Evolutionary conservation across 2,113 vertebrate species (phyloP).

Genomic region (human (Homo sapiens)): DNA sequence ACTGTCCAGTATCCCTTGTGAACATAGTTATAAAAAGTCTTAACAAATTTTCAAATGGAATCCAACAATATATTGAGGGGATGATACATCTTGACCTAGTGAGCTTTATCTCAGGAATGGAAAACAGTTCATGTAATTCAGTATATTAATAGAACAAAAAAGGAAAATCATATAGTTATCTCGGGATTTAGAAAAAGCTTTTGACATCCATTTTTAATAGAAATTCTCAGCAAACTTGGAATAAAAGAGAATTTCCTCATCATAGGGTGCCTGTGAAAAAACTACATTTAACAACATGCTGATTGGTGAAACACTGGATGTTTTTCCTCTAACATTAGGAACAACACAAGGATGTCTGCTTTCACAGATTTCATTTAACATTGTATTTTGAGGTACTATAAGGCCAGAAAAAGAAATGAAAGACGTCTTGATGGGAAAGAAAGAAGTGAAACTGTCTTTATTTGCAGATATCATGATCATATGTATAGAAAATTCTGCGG

Average conservation of each 20-base stretch:
- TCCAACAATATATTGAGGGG: background rate
- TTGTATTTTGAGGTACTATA: background rate
- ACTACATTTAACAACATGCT: background rate
- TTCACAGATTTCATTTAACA: background rate
- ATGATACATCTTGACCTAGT: background rate
- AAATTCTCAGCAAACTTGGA: background rate
- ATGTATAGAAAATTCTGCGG: background rate
- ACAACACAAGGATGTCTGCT: background rate
- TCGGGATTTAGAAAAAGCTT: background rate
- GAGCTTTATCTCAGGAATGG: constrained; percentile 22
- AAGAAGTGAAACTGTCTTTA: background rate
- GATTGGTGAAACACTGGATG: background rate
- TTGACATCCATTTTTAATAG: background rate
- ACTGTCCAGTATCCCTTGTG: background rate
- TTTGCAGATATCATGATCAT: background rate
- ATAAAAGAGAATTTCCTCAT: background rate
- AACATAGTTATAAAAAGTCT: background rate
- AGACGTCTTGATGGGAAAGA: background rate
- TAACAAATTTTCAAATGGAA: background rate
- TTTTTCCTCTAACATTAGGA: background rate
- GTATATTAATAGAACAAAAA: background rate
- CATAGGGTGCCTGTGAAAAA: background rate
- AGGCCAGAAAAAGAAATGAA: background rate
- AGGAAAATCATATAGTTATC: background rate
- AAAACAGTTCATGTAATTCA: background rate